phyloP scores from a whole-genome alignment of 1,140 invertebrate species.

The Ooceraea biroi region DNA sequence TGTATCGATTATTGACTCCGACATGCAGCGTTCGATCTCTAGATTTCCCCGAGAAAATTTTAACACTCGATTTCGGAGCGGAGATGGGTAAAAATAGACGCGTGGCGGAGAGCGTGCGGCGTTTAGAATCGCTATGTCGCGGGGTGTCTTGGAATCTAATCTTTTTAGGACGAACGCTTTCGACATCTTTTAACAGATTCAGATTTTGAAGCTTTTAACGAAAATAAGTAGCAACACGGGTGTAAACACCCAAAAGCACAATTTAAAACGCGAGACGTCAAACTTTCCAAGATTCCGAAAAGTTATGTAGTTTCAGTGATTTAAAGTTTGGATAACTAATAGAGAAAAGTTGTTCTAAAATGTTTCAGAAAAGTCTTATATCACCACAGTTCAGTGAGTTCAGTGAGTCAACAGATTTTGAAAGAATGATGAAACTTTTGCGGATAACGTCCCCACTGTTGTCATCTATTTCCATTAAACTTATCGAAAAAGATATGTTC shows the following conservation, averaged over 20 bases:
- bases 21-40: slow-evolving; percentile 36
- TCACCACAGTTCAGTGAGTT: no score
- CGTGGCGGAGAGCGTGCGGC: not conserved
- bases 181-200: not conserved
- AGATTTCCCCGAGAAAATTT: slow-evolving; percentile 31
- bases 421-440: not conserved
- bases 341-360: no score
- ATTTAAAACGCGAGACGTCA: no score
- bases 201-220: not conserved
- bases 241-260: no score
- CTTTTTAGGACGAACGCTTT: not conserved
- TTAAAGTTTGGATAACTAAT: no score
- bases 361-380: no score
- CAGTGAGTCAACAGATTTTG: no score
- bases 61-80: not conserved
- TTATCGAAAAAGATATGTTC: not conserved
- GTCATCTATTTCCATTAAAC: not conserved
- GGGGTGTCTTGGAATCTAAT: not conserved
- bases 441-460: not conserved
- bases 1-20: slow-evolving; percentile 54
- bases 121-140: not conserved
- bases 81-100: slow-evolving; percentile 47
- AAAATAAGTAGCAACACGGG: no score
- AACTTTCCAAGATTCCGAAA: no score
- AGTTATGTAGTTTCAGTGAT: no score